phyloP scores from a whole-genome alignment of 2,113 vertebrate genomes.

The Struthidea cinerea region DNA sequence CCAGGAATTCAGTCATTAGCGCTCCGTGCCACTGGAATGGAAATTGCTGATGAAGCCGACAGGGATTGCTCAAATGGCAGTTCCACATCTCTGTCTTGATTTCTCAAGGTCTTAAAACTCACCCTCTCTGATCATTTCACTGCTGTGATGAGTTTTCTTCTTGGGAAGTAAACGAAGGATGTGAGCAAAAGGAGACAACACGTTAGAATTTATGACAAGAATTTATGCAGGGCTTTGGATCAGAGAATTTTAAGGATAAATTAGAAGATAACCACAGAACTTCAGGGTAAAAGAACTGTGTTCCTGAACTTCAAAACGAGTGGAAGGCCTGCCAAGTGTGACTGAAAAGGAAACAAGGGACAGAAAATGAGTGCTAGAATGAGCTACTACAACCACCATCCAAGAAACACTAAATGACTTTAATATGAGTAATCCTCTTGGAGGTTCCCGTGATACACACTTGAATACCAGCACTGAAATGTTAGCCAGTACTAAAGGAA shows the following conservation, averaged over 20 bases:
- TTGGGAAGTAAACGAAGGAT: neutral
- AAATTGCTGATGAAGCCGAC: neutral
- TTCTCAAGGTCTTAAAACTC: neutral
- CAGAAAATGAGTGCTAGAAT: neutral
- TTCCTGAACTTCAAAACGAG: neutral
- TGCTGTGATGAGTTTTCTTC: neutral
- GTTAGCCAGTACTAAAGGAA: neutral
- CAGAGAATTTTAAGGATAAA: neutral
- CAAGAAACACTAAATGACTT: neutral
- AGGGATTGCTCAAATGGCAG: too few species aligned
- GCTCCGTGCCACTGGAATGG: neutral
- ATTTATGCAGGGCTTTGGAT: neutral
- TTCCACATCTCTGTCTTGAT: neutral
- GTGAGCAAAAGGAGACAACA: neutral
- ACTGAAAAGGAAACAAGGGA: neutral
- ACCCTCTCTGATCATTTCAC: neutral
- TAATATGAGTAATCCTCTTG: neutral
- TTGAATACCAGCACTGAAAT: neutral
- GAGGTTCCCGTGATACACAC: neutral
- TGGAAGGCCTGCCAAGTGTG: neutral
- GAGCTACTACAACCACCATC: neutral
- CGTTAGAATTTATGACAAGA: neutral
- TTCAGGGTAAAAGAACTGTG: neutral
- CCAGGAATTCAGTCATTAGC: neutral
- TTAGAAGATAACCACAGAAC: neutral